Evolutionary conservation across 2,888 invertebrate species (phyloP).

Genomic region (Lypha dubia): DNA sequence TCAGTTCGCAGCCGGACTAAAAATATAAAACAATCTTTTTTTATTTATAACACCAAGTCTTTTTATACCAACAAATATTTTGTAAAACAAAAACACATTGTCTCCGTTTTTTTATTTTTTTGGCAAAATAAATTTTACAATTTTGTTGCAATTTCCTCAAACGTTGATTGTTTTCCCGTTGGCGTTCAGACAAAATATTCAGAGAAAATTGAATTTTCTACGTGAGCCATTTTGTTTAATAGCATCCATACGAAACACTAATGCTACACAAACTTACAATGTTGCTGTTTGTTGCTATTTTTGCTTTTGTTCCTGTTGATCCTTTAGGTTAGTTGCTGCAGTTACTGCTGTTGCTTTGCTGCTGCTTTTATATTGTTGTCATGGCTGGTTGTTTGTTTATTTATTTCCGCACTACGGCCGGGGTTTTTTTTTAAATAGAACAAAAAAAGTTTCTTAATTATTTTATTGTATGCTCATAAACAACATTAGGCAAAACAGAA

Average conservation of each 20-base stretch:
- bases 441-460: slow-evolving; percentile 61
- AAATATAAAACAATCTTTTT: neutral
- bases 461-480: slow-evolving; percentile 54
- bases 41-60: neutral
- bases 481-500: slow-evolving; percentile 24
- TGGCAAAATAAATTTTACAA: slow-evolving; percentile 49
- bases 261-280: neutral
- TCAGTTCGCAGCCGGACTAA: too few relatives aligned
- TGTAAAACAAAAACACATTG: slow-evolving; percentile 20
- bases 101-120: too few relatives aligned
- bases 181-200: slow-evolving; percentile 63
- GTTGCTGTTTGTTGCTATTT: too few relatives aligned
- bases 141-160: slow-evolving; percentile 60
- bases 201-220: slow-evolving; percentile 69
- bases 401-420: neutral
- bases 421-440: slow-evolving; percentile 17
- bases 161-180: slow-evolving; percentile 53
- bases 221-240: slow-evolving; percentile 51
- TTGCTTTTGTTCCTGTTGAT: slow-evolving; percentile 38
- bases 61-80: neutral
- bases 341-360: neutral
- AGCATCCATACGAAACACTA: neutral
- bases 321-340: slow-evolving; percentile 2
- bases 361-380: neutral
- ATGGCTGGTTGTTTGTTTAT: slow-evolving; percentile 16